These are phyloP conservation scores for Peromyscus melanophrys DNA, from an alignment of 2,797 vertebrate genomes.

Conservation along the genomic window DNA sequence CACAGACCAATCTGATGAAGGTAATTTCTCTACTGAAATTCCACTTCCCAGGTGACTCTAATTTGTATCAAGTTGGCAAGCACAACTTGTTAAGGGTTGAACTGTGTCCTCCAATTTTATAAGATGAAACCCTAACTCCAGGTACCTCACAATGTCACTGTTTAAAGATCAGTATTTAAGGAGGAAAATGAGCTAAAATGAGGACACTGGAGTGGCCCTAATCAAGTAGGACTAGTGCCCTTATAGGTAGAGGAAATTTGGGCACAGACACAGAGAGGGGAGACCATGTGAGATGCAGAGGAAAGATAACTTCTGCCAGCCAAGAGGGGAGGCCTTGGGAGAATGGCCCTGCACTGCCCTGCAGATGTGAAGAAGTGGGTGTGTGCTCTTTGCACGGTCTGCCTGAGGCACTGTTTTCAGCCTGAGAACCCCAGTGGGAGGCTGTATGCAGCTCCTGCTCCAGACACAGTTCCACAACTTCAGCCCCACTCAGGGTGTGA, in stretches of 20 bases:
- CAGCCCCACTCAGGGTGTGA: not conserved
- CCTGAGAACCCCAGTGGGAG: not conserved
- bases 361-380: not conserved
- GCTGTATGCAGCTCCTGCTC: not conserved
- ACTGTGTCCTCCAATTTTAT: not conserved
- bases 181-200: conserved; percentile 4
- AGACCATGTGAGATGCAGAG: not conserved
- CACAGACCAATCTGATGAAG: not conserved
- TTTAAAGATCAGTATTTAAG: not conserved
- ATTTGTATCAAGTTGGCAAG: not conserved
- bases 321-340: not conserved
- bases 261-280: not conserved
- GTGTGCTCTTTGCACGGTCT: not conserved
- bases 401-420: not conserved
- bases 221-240: not conserved
- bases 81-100: not conserved
- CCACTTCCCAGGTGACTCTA: not conserved
- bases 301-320: not conserved
- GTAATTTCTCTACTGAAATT: not conserved
- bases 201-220: not conserved
- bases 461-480: not conserved
- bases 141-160: not conserved
- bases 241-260: not conserved
- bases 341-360: not conserved
- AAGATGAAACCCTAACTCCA: not conserved